Evolutionary conservation across 2,113 vertebrate species (phyloP), one percentile per base, ranked within the genome.

Genomic region (Oxyura jamaicensis): DNA sequence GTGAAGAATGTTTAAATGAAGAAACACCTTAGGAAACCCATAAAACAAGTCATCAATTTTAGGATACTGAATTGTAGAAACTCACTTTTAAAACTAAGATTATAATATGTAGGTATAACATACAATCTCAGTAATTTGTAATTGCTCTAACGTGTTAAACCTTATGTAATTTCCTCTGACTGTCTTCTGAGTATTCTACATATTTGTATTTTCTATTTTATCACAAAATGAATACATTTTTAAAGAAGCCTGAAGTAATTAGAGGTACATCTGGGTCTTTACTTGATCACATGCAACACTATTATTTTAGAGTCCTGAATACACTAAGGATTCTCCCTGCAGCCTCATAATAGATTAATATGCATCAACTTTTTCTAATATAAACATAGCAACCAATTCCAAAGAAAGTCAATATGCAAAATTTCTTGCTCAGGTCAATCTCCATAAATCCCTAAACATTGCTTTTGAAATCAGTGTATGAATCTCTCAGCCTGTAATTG

Each of bases 241-340:
- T 33, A 77, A 69, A 69, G 29, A 71, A 17, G 4, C 44, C 23
- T 90, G 10, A 91, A 80, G 59, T 76, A 86, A 66, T 92, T 86
- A 92, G 76, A 81, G 12, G 22, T 83, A 46, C 48, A 91, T 88
- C 78, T 93, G 80, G 56, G 58, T 46, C 48, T 92, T 88, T 79
- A 39, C 48, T 81, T 88, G 46, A 50, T 83, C 29, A 67, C 5
- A 55, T 77, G 77, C 83, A 71, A 81, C 79, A 42, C 52, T 86
- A 55, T 63, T 86, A 58, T 73, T 93, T 87, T 72, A 68, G 90
- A 74, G 18, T 93, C 53, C 18, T 6, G 5, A 66, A 66, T 71
- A 50, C 28, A 83, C 7, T 50, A 78, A 41, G 29, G 29, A 25
- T 55, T 94, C 36, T 88, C 84, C 28, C 13, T 80, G 21, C 50